Conservation (phyloP, 2,888 invertebrate genomes). For the Lacanobia wlatinum region DNA sequence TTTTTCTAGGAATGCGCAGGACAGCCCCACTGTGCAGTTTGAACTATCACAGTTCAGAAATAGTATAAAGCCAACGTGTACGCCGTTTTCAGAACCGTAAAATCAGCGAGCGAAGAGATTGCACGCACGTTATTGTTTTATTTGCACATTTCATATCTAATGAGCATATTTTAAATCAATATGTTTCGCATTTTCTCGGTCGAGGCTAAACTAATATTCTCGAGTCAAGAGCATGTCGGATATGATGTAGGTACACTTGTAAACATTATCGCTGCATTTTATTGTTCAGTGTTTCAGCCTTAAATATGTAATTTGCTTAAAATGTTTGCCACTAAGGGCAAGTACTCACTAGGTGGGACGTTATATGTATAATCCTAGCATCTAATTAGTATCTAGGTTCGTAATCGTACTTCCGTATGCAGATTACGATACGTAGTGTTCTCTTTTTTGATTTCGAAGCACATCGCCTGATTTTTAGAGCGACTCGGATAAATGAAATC, state of each 20-base stretch:
- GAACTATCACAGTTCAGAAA: constrained; percentile 4
- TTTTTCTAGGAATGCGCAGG: constrained; percentile 30
- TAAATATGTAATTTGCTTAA: no score
- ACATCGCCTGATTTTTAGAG: constrained; percentile 31
- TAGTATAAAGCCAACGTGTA: neutral
- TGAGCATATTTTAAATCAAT: constrained; percentile 37
- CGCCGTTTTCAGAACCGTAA: constrained; percentile 26
- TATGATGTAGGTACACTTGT: neutral
- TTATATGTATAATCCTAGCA: constrained; percentile 4
- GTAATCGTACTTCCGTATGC: neutral
- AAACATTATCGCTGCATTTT: neutral
- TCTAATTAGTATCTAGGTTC: neutral
- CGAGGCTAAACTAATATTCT: constrained; percentile 2
- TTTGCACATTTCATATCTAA: constrained; percentile 22
- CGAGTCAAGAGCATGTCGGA: constrained; percentile 17
- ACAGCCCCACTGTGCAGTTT: constrained; percentile 4
- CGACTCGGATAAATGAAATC: constrained; percentile 34
- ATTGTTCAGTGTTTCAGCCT: neutral
- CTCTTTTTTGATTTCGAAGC: neutral
- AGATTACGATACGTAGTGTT: neutral
- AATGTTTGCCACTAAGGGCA: neutral
- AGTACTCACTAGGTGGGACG: neutral
- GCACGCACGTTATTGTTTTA: constrained; percentile 29
- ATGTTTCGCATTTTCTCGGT: constrained; percentile 36
- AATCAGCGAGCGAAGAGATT: constrained; percentile 42